These are phyloP conservation scores for Megalurothrips usitatus DNA, from an alignment of 2,888 invertebrate genomes.

Conservation along the genomic window DNA sequence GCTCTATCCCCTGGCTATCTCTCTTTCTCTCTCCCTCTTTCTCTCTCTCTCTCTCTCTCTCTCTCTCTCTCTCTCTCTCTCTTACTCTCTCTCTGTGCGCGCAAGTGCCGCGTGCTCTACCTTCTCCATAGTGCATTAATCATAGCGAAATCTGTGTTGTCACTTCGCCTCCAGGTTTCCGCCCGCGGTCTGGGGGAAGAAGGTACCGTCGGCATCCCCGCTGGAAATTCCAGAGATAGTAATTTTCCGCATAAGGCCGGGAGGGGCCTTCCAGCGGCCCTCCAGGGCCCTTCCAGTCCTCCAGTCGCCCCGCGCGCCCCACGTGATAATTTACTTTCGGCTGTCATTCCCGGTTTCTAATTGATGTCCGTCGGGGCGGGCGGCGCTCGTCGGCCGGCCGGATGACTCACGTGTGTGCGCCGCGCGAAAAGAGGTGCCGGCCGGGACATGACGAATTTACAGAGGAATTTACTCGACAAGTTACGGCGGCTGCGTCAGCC, in stretches of 20 bases:
- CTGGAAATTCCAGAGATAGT: not conserved
- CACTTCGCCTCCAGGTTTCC: not conserved
- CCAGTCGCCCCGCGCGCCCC: too few species aligned
- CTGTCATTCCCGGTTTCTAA: not conserved
- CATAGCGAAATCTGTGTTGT: not conserved
- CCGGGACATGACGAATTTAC: too few species aligned
- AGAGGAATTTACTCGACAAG: too few species aligned
- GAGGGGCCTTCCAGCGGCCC: not conserved
- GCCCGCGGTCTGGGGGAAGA: not conserved
- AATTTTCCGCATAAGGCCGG: not conserved
- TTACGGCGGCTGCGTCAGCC: too few species aligned
- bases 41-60: too few species aligned
- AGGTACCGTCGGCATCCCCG: not conserved
- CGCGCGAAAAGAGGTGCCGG: too few species aligned
- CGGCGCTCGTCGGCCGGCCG: not conserved
- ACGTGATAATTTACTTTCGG: conserved; percentile 7
- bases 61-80: too few species aligned
- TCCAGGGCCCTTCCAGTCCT: too few species aligned
- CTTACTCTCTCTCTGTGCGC: too few species aligned
- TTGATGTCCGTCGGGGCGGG: not conserved
- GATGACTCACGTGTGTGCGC: not conserved
- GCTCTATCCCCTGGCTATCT: too few species aligned
- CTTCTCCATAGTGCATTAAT: not conserved
- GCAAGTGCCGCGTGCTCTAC: too few species aligned
- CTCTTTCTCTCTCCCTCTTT: too few species aligned